Evolutionary conservation across 2,888 invertebrate species (phyloP).

Genomic region (Xylota sylvarum): DNA sequence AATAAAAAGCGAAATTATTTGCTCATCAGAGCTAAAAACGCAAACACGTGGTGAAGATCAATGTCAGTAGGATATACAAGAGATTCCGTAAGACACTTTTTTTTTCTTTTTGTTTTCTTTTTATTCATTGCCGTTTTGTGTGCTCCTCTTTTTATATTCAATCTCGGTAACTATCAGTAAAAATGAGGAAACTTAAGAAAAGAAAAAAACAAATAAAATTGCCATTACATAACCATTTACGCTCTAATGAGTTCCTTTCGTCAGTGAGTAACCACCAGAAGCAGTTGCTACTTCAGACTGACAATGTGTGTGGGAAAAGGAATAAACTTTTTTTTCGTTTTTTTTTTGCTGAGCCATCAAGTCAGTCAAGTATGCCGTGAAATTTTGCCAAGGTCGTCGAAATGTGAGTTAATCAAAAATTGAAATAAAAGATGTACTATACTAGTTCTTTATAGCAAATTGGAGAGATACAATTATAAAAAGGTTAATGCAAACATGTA

Average conservation of each 20-base stretch:
- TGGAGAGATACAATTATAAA: background rate
- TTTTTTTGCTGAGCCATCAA: constrained; percentile 34
- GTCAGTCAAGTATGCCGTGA: constrained; percentile 65
- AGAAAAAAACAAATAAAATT: constrained; percentile 40
- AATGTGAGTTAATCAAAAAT: constrained; percentile 42
- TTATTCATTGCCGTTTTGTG: constrained; percentile 22
- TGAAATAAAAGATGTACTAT: constrained; percentile 11
- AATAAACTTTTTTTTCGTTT: constrained; percentile 29
- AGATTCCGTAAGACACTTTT: constrained; percentile 54
- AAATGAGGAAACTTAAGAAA: constrained; percentile 36
- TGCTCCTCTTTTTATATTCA: constrained; percentile 28
- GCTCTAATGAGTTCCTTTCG: constrained; percentile 76
- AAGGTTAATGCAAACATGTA: too few relatives aligned
- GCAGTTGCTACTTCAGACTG: constrained; percentile 41
- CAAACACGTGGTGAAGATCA: constrained; percentile 63
- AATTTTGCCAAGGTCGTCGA: constrained; percentile 53
- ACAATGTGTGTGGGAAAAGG: constrained; percentile 58
- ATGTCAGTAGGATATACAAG: constrained; percentile 68
- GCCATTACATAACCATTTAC: constrained; percentile 65
- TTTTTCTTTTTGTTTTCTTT: constrained; percentile 32
- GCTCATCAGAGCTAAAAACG: constrained; percentile 68
- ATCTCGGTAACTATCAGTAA: constrained; percentile 21
- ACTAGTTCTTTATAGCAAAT: background rate
- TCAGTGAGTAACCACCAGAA: constrained; percentile 64
- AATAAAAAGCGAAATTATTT: constrained; percentile 74